Base-by-base conservation (phyloP, 2,888 invertebrate species). In the Ashinkailepas kermadecensis region DNA sequence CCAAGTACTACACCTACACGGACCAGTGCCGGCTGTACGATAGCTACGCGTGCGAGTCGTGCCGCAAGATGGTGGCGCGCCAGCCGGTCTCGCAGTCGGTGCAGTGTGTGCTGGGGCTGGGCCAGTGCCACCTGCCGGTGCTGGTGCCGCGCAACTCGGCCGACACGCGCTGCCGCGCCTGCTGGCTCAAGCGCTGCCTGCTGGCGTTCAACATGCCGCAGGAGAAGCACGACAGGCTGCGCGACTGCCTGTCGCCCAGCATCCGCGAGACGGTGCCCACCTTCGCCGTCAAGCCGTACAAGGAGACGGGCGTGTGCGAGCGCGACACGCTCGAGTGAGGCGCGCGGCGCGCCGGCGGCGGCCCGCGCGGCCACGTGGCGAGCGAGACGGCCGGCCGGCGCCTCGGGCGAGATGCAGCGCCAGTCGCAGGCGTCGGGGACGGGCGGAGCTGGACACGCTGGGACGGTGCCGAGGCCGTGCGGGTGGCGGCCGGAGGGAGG, bases 41-140 rank as follows among this genome's bases (percentile, higher is more conserved):
- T 56, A 23, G 23, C 23, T 74, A 54, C 74, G 74, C 74, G 18
- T 74, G 74, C 74, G 74, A 74, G 74, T 23, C 74, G 18, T 74
- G 74, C 21, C 74, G 74, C 74, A 74, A 74, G 74, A 56, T 74
- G 56, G 56, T 74, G 54, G 21, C 18, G 74, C 74, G 74, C 21
- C 56, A 74, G 54, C 74, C 74, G 74, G 15, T 15, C 23, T 23
- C 74, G 74, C 74, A 74, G 74, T 56, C 54, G 56, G 56, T 56
- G 21, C 74, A 74, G 74, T 74, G 74, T 23, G 56, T 23, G 74
- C 56, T 74, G 74, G 74, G 74, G 11, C 74, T 74, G 54, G 74
- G 74, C 74, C 74, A 74, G 74, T 74, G 74, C 21, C 74, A 74
- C 74, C 54, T 74, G 56, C 74, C 74, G 54, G 74, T 74, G 74